These are phyloP conservation scores for Trinorchestia longiramus DNA, from an alignment of 1,140 invertebrate genomes.

Conservation along the genomic window DNA sequence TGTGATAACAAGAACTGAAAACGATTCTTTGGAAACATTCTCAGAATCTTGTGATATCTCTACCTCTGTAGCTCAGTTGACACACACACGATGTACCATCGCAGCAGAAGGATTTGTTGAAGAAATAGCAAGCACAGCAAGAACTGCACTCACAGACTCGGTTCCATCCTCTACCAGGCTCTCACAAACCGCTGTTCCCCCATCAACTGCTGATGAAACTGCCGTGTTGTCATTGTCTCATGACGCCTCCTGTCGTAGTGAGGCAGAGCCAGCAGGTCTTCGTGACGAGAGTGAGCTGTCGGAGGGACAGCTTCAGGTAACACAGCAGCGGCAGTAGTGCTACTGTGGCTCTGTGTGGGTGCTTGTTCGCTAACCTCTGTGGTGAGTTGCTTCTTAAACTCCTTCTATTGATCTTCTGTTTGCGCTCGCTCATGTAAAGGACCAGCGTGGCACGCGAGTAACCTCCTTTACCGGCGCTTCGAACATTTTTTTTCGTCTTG, in stretches of 20 bases:
- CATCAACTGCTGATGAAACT: background rate
- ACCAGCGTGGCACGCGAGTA: background rate
- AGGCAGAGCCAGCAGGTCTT: no score
- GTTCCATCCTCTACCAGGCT: no score
- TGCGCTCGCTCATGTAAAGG: background rate
- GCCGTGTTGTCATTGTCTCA: background rate
- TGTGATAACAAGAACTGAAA: background rate
- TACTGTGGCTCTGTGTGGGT: slow-evolving; percentile 35
- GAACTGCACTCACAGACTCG: no score
- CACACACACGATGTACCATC: background rate
- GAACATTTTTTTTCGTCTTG: background rate
- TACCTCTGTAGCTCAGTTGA: background rate
- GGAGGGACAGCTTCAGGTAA: background rate
- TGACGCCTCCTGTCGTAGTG: background rate
- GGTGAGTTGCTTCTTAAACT: background rate
- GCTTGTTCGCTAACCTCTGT: slow-evolving; percentile 38
- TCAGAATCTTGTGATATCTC: background rate
- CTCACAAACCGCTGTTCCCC: background rate
- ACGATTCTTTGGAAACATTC: background rate
- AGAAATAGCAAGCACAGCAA: background rate
- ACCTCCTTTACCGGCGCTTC: background rate
- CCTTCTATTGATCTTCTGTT: background rate
- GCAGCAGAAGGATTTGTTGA: background rate
- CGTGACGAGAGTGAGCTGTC: background rate
- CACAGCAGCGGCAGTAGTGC: slow-evolving; percentile 2